Evolutionary conservation across 2,888 invertebrate species (phyloP), one percentile per base, ranked within the genome.

Genomic region (Venusia cambrica): DNA sequence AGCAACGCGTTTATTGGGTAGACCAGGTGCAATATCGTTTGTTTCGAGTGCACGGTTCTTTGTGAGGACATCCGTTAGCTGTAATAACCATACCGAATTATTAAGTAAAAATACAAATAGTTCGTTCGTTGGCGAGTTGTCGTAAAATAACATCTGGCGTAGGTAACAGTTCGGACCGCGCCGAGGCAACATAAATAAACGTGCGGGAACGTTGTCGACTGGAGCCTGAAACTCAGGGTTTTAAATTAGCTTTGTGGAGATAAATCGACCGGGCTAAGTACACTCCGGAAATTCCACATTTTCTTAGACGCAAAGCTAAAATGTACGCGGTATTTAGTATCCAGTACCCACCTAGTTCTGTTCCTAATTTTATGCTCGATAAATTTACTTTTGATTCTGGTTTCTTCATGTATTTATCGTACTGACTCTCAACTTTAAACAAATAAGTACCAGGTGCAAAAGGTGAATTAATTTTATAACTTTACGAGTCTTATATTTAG

Each of bases 141-240:
- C 79, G 75, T 83, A 77, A 81, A 79, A 72, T 71, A 80, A 78
- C 84, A 84, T 84, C 79, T 85, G 83, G 81, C 70, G 75, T 72
- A 78, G 78, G 80, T 73, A 78, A 72, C 64, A 70, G 64, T 75
- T 74, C 75, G 76, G 78, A 74, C 76, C 74, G 72, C 74, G 73
- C 13, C 73, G 73, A 78, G 75, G 75, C 73, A 78, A 81, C 79
- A 77, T 79, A 84, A 84, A 85, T 83, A 84, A 84, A 80, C 78
- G 72, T 65, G 66, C 69, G 71, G 57, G 67, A 57, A 58, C 68
- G 62, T 57, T 63, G 64, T 57, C 60, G 60, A 59, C 60, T 62
- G 57, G 51, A 39, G 44, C 45, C 51, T 44, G 35, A 33, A 46
- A 34, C 51, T 45, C 34, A 29, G 38, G 52, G 56, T 50, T 54